phyloP scores from a whole-genome alignment of 2,113 vertebrate genomes.

The Siniperca knerii region DNA sequence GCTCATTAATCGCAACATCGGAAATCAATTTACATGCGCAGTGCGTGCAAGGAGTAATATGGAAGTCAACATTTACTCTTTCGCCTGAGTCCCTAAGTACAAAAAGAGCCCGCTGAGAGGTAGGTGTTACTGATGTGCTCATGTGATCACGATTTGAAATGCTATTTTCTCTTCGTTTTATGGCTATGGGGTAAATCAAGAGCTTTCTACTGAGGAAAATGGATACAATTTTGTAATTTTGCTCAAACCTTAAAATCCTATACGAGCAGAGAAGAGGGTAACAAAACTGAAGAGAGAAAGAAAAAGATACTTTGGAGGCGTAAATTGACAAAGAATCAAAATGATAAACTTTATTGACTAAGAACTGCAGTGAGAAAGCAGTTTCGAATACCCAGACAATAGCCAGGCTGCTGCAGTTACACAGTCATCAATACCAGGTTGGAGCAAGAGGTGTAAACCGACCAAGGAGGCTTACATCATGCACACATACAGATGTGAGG shows the following conservation, averaged over 20 bases:
- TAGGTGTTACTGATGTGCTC: conserved; percentile 35
- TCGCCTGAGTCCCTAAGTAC: conserved; percentile 7
- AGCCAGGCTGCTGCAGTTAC: conserved; percentile 13
- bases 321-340: conserved; percentile 15
- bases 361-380: conserved; percentile 19
- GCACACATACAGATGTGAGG: conserved; percentile 14
- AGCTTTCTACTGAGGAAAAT: conserved; percentile 3
- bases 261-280: not conserved
- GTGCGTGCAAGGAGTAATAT: conserved; percentile 51
- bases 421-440: conserved; percentile 31
- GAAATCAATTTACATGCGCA: conserved; percentile 82
- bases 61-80: conserved; percentile 69
- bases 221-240: conserved; percentile 23
- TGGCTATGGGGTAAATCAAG: conserved; percentile 20
- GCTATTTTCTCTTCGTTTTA: conserved; percentile 34
- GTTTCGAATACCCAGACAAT: conserved; percentile 3
- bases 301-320: not conserved
- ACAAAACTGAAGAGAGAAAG: conserved; percentile 13
- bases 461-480: not conserved
- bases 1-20: conserved; percentile 74
- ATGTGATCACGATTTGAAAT: conserved; percentile 45
- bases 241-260: conserved; percentile 19
- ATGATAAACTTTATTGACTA: conserved; percentile 23
- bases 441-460: conserved; percentile 13
- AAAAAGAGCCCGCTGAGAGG: conserved; percentile 37